Conservation (phyloP, 2,113 vertebrate genomes). For the Heliornis fulica region DNA sequence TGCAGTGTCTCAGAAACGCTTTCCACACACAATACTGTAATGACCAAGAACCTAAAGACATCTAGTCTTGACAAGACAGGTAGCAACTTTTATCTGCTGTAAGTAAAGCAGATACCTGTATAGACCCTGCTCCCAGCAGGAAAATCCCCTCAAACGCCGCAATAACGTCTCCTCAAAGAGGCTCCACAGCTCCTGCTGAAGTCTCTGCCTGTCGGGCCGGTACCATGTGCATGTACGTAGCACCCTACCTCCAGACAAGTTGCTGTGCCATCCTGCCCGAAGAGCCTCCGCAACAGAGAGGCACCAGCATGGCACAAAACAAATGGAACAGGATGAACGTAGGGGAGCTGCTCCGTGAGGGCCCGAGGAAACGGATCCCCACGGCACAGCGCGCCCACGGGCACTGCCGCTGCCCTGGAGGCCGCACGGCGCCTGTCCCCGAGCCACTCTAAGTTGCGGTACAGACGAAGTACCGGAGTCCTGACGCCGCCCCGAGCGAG, state of each 20-base stretch:
- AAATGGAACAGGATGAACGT: neutral
- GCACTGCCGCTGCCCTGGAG: fast-evolving
- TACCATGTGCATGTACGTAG: fast-evolving
- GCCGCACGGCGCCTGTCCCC: fast-evolving
- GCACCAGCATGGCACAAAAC: fast-evolving
- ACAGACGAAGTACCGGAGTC: neutral
- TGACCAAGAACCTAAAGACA: neutral
- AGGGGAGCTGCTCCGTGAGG: neutral
- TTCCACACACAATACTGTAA: neutral
- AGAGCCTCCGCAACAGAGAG: neutral
- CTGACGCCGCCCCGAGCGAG: no score
- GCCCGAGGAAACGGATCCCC: neutral
- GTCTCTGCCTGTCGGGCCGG: no score
- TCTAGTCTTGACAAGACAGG: neutral
- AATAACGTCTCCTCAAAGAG: neutral
- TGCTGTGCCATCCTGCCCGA: neutral
- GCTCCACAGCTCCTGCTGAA: neutral
- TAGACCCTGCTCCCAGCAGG: neutral
- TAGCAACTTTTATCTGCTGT: neutral
- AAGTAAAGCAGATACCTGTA: neutral
- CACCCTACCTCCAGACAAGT: neutral
- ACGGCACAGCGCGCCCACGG: neutral
- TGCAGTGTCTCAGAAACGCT: neutral
- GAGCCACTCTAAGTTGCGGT: fast-evolving
- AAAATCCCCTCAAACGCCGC: neutral